Base-by-base conservation (phyloP, 2,113 vertebrate species). In the Misgurnus anguillicaudatus region DNA sequence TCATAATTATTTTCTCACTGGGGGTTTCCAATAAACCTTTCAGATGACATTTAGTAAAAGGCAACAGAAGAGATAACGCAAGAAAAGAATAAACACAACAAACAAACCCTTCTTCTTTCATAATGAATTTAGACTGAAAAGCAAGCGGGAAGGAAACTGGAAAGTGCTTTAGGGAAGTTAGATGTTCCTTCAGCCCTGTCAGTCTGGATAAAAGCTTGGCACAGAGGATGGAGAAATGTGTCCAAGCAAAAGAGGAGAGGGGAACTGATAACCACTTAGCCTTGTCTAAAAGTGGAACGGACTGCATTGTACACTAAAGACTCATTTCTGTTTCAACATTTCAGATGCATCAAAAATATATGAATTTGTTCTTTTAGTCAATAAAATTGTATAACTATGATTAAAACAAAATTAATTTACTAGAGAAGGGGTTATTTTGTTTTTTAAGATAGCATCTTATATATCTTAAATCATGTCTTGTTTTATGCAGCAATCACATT, bases 31-130 rank as follows among this genome's bases (percentile, higher is more conserved):
- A 38, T 72, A 83, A 87, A 90, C 80, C 74, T 87, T 87, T 85
- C 55, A 68, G 45, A 73, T 89, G 87, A 88, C 87, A 86, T 89
- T 90, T 89, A 84, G 76, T 79, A 47, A 87, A 85, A 88, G 78
- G 55, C 75, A 87, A 68, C 6, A 19, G 60, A 76, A 8, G 72
- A 61, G 36, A 68, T 58, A 63, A 31, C 11, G 62, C 45, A 45
- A 42, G 10, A 42, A 58, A 8, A 21, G 24, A n/a, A 45, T 38
- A 55, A 41, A 7, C 1, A 42, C 4, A 31, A 31, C 16, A 6
- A 45, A 21, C 19, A 39, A 80, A 67, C 5, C 62, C 55, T 58
- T 3, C 24, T 74, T 77, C 21, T 42, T 82, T 84, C 62, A 79
- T 78, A 78, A 80, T 73, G 42, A 75, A 76, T 78, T 72, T 73